These are phyloP conservation scores for Sebastes ruberrimus DNA, from an alignment of 2,797 vertebrate species.

Conservation along the genomic window DNA sequence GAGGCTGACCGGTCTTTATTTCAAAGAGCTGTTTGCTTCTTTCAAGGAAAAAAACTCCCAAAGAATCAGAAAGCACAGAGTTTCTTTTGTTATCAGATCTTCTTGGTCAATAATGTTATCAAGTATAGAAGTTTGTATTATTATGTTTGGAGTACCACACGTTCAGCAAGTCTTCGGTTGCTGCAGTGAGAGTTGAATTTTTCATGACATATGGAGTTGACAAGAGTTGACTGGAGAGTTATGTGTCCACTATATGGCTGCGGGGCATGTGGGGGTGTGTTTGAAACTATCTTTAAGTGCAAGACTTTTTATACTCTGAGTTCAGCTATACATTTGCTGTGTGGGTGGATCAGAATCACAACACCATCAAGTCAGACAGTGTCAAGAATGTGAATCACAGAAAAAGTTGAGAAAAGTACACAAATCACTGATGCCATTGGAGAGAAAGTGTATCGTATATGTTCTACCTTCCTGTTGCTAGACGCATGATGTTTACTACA, in stretches of 20 bases:
- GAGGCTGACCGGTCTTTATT: neutral
- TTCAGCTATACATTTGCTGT: constrained; percentile 36
- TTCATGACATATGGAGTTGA: constrained; percentile 5
- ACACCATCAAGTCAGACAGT: constrained; percentile 32
- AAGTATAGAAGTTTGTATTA: neutral
- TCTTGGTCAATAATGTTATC: neutral
- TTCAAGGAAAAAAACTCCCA: neutral
- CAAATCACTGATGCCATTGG: neutral
- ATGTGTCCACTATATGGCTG: constrained; percentile 28
- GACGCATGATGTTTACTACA: neutral
- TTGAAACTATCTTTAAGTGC: constrained; percentile 43
- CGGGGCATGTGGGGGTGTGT: constrained; percentile 61
- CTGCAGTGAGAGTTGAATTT: neutral
- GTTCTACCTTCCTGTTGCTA: neutral
- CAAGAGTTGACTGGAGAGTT: constrained; percentile 22
- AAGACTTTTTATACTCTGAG: constrained; percentile 46
- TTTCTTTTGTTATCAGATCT: neutral
- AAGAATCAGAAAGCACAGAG: neutral
- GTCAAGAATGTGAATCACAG: constrained; percentile 49
- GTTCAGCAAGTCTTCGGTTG: neutral
- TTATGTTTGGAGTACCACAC: neutral
- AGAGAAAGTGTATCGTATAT: neutral
- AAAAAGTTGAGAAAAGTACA: constrained; percentile 43
- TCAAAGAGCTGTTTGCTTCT: neutral
- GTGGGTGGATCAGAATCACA: constrained; percentile 49